Base-by-base conservation (phyloP, 2,888 invertebrate genomes). In the Muscina levida region DNA sequence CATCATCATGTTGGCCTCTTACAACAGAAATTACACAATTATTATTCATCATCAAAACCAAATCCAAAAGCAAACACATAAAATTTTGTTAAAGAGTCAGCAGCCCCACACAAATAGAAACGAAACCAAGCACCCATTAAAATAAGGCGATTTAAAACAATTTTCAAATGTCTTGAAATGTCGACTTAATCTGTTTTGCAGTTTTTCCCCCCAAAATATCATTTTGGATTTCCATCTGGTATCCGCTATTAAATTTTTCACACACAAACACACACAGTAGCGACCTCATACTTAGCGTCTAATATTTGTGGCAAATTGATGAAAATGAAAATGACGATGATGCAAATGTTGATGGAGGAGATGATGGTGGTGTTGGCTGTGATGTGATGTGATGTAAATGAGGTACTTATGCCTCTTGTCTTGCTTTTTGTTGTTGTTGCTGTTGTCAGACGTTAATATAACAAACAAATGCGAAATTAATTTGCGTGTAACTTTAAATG, bases 391-490 rank as follows among this genome's bases (percentile, higher is more conserved):
- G 48, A 42, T 65, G 51, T 42, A 76, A 72, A 70, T 66, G 42
- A 72, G 57, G 48, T 68, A 65, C 57, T 79, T 73, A 68, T 24
- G 42, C 39, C 22, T 17, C 19, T 42, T 37, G 62, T 22, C 62
- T 51, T 17, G 15, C 19, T 17, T 19, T 26, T 8, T 42, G 51
- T 22, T 46, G n/a, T 46, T 46, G 24, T 24, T 67, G 39, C 19
- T 17, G 48, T 71, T 74, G 48, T 65, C 37, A 37, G 56, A 56
- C 56, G 67, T 42, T 59, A 67, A 72, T 70, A 26, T 53, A 56
- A 75, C 51, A 75, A 67, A 68, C 24, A 57, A 59, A 72, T 24
- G 76, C 51, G 48, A 79, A 70, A 70, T 57, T 65, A 76, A 76
- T 76, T 70, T 73, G 68, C 72, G 72, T 79, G 48, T 17, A 68